Percentiles rank a stretch among this genome's conserved stretches.
phyloP scores from a whole-genome alignment of 2,888 invertebrate species.

The Scelioninae gen. 1 region DNA sequence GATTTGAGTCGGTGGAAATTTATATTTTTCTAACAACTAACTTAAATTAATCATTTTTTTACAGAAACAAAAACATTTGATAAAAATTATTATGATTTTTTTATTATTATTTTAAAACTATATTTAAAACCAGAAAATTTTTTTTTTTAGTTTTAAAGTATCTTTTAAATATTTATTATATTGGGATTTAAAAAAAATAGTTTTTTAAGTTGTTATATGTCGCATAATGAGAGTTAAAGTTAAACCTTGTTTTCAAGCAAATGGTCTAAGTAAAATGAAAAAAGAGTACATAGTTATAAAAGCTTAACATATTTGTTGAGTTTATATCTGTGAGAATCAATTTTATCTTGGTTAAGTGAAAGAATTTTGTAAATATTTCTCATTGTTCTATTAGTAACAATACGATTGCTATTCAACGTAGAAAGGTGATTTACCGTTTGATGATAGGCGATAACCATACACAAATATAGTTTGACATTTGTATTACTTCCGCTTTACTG shows the following conservation, averaged over 20 bases:
- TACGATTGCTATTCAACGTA: constrained; percentile 55
- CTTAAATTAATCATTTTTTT: no score
- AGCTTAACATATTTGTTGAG: constrained; percentile 6
- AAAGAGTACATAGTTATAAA: constrained; percentile 1
- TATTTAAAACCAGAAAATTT: no score
- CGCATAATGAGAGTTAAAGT: background rate
- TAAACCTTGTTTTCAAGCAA: background rate
- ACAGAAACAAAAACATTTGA: no score
- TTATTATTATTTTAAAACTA: no score
- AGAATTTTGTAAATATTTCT: constrained; percentile 43
- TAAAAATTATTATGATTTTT: no score
- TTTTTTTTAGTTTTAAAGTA: no score
- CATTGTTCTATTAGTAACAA: constrained; percentile 57
- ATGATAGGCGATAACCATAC: constrained; percentile 46
- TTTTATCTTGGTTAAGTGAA: constrained; percentile 44
- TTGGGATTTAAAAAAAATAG: no score
- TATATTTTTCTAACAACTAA: no score
- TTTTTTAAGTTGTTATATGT: no score
- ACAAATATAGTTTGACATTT: constrained; percentile 46
- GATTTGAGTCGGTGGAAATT: no score
- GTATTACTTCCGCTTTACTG: constrained; percentile 41
- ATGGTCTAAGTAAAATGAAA: constrained; percentile 8
- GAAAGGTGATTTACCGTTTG: constrained; percentile 63
- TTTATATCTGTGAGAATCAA: constrained; percentile 53
- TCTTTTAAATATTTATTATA: no score